phyloP scores from a whole-genome alignment of 2,888 invertebrate species.

The Caenorhabditis japonica region DNA sequence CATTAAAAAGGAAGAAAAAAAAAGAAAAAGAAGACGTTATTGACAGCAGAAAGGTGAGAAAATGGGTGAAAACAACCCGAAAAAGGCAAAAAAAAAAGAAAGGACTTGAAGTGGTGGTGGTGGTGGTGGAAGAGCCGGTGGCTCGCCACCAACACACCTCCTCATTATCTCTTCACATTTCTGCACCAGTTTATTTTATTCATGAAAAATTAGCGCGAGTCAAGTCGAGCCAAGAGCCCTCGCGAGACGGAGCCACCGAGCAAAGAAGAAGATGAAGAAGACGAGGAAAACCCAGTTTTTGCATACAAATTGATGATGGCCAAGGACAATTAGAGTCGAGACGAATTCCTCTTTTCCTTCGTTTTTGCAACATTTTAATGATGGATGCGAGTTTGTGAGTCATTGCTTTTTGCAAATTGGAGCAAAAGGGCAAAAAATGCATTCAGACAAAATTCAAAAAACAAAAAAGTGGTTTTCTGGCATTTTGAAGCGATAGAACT shows the following conservation, averaged over 20 bases:
- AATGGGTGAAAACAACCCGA: too few species aligned
- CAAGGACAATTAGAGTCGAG: constrained; percentile 1
- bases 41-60: too few species aligned
- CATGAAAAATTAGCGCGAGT: constrained; percentile 40
- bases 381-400: too few species aligned
- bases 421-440: background rate
- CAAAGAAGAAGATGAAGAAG: too few species aligned
- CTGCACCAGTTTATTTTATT: constrained; percentile 47
- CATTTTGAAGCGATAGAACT: too few species aligned
- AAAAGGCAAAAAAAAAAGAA: too few species aligned
- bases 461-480: too few species aligned
- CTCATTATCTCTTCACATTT: constrained; percentile 43
- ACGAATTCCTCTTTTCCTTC: constrained; percentile 2
- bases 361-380: constrained; percentile 28
- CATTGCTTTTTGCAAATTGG: constrained; percentile 21
- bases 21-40: too few species aligned
- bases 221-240: constrained; percentile 16
- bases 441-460: too few species aligned
- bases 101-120: too few species aligned
- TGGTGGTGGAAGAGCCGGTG: too few species aligned
- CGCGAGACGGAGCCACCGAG: too few species aligned
- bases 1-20: constrained; percentile 8
- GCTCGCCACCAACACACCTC: constrained; percentile 7
- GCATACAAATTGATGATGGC: constrained; percentile 39
- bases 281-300: constrained; percentile 14